Evolutionary conservation across 2,113 vertebrate species (phyloP), one percentile per base, ranked within the genome.

Genomic region (Poeciliopsis prolifica): DNA sequence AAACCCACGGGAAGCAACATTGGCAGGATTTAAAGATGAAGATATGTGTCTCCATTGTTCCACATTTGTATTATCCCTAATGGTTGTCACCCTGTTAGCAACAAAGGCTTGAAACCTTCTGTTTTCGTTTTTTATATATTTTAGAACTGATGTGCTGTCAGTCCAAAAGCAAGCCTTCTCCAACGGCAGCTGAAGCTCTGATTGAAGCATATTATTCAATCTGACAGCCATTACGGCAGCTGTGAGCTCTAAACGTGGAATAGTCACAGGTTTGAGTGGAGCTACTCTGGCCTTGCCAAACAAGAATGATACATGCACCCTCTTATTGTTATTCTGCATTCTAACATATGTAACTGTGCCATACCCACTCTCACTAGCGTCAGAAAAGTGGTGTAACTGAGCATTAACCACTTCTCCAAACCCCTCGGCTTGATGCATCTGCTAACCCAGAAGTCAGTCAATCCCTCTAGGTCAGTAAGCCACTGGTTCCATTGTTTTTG

Each of bases 241-340:
- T 19, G 42, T 68, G 26, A 68, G 66, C 28, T 68, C 66, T 22
- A 51, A 51, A 13, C 66, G 17, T 1, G 66, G 42, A 11, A 68
- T 48, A 9, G 40, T 30, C 0, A 68, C 17, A 30, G 66, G 40
- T 9, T 48, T 68, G 4, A 68, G 24, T 28, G 65, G 65, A 42
- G 65, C 65, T 5, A 66, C 65, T 42, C 65, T 66, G 24, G 65
- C 65, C 29, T 68, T 68, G 6, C 66, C 66, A 68, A 68, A 68
- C 42, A 68, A 6, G 15, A 68, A 68, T n/a, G n/a, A n/a, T n/a
- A n/a, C n/a, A n/a, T n/a, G n/a, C n/a, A n/a, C n/a, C n/a, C n/a
- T n/a, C n/a, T n/a, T n/a, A n/a, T n/a, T n/a, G n/a, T n/a, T n/a
- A n/a, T n/a, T n/a, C n/a, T n/a, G n/a, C n/a, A n/a, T n/a, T n/a